These are phyloP conservation scores for Antedon mediterranea DNA, from an alignment of 53 echinoderm and acorn worm species.

Conservation along the genomic window DNA sequence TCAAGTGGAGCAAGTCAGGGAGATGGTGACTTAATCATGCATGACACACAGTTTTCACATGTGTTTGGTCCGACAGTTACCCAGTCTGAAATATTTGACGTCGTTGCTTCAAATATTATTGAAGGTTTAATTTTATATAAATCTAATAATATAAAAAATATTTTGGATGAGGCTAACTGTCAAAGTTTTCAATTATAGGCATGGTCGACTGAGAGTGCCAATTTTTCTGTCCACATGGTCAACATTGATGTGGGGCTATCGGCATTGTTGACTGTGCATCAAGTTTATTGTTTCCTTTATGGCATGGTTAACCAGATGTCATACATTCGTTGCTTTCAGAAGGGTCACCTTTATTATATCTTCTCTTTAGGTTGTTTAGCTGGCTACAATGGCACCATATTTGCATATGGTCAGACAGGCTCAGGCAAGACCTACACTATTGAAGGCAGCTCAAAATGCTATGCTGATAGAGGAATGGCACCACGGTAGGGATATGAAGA, in stretches of 20 bases:
- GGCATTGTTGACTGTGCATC: too few relatives aligned
- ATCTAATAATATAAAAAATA: too few relatives aligned
- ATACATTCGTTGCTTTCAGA: too few relatives aligned
- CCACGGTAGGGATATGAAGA: constrained; percentile 16
- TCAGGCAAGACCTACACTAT: constrained; percentile 46
- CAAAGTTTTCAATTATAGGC: too few relatives aligned
- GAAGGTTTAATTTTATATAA: constrained; percentile 13
- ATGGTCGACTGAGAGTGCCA: too few relatives aligned
- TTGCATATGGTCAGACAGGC: constrained; percentile 48
- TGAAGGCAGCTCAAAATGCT: constrained; percentile 19
- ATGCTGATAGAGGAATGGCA: constrained; percentile 32
- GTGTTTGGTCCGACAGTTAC: constrained; percentile 30
- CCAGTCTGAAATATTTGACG: constrained; percentile 35
- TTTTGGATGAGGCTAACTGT: too few relatives aligned
- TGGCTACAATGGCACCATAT: constrained; percentile 51
- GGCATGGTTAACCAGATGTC: too few relatives aligned
- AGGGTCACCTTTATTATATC: too few relatives aligned
- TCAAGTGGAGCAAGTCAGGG: background rate
- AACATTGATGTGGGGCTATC: too few relatives aligned
- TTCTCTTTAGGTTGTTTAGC: constrained; percentile 31
- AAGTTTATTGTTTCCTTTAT: too few relatives aligned
- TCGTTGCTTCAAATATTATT: constrained; percentile 30
- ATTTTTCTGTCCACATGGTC: too few relatives aligned
- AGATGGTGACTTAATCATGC: constrained; percentile 9
- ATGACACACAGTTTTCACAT: constrained; percentile 23